These are phyloP conservation scores for Onychomys arenicola DNA, from an alignment of 2,797 vertebrate species.

Conservation along the genomic window DNA sequence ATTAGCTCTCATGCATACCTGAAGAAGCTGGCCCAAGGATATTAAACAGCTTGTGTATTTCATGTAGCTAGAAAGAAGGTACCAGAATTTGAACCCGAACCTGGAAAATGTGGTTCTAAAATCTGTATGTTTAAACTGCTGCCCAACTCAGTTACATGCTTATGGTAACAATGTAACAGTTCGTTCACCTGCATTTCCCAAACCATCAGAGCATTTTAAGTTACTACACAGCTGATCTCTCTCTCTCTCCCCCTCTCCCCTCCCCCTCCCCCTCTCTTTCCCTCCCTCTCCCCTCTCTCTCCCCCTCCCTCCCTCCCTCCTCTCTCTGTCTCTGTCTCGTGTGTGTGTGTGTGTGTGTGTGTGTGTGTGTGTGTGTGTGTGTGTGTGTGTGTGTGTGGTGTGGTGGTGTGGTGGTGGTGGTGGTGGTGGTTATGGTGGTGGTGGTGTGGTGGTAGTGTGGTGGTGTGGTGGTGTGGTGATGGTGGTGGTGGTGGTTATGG, in stretches of 20 bases:
- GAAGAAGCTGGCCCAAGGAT: not conserved
- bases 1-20: not conserved
- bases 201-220: not conserved
- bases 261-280: too few relatives aligned
- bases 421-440: too few relatives aligned
- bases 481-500: too few relatives aligned
- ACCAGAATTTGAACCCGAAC: not conserved
- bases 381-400: not conserved
- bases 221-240: not conserved
- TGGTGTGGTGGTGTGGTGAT: too few relatives aligned
- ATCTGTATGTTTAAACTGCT: not conserved
- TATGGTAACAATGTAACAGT: not conserved
- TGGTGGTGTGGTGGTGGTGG: too few relatives aligned
- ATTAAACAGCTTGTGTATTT: not conserved
- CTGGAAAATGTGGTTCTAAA: not conserved
- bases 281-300: not conserved
- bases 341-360: not conserved
- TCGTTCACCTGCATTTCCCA: not conserved
- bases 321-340: not conserved
- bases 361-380: not conserved
- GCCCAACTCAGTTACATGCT: not conserved
- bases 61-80: not conserved
- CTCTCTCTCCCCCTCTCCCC: too few relatives aligned
- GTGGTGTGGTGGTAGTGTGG: too few relatives aligned
- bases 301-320: not conserved